Base-by-base conservation (phyloP, 30 jellyfish, hydroid and myxozoan species). In the Turritopsis dohrnii region DNA sequence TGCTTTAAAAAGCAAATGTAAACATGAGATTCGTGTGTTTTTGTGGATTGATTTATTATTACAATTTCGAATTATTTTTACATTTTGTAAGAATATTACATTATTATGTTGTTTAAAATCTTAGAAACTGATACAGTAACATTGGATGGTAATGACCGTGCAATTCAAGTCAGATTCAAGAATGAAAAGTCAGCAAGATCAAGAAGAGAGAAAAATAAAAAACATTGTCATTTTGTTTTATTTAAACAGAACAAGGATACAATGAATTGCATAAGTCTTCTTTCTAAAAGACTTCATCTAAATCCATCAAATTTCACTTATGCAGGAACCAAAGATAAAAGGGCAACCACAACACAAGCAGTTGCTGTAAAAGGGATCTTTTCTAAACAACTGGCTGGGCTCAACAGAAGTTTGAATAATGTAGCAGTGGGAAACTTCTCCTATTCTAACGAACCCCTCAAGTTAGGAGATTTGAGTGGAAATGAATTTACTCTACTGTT, bases 251-350 rank as follows among this genome's bases (percentile, higher is more conserved):
- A 95, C 89, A 81, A 81, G 72, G 96, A 90, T 66, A 95, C 99
- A 8, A 95, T 89, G 95, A 90, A 87, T 76, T 96, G 96, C 7
- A 82, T 95, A 18, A 87, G 73, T 53, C 73, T 83, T 26, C 81
- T 95, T 52, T 89, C 98, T 18, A 79, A 87, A 71, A 60, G 79
- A 28, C 89, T 95, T 52, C 92, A 84, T 73, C 85, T 86, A 18
- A 87, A 84, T 29, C 71, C 96, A 52, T 31, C 81, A 17, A 17
- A 54, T 16, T 87, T 95, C 81, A 66, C 97, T 13, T 95, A 89
- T 90, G 98, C 97, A 41, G 99, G 99, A 21, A 95, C 97, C 21
- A 95, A 95, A 81, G 99, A 95, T 74, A 85, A 88, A 66, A 65
- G 97, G 53, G 99, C 99, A 1, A 85, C 91, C 29, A 90, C 99